Base-by-base conservation (phyloP, 2,113 vertebrate species). In the Bungarus multicinctus region DNA sequence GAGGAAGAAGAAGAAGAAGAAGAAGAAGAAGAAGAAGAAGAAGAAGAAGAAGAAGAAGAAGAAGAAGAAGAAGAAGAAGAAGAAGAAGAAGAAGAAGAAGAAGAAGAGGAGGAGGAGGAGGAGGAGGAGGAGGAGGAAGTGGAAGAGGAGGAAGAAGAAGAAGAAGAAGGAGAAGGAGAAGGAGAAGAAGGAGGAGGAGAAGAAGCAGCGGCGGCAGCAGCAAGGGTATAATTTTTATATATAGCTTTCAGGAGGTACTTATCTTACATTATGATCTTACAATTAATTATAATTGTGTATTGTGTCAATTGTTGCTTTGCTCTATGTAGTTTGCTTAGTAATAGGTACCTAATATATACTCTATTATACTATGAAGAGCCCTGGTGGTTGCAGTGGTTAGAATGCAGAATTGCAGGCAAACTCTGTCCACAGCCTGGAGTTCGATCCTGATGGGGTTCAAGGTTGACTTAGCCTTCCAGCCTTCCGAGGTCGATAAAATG, bases 1-100 rank as follows among this genome's bases (percentile, higher is more conserved):
- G 45, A 4, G 45, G 45, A 47, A 47, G 47, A 47, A 5, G 47
- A 47, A 1, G 47, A 47, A 5, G 47, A 47, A 1, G 47, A 8
- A 5, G 47, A 8, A 1, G 47, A 47, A 0, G 47, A 47, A 1
- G 47, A 47, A 8, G 47, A 50, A 0, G 47, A 50, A 1, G 47
- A 50, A 1, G 47, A 9, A 1, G 7, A 50, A 1, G 47, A 9
- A 0, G 47, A 50, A 1, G 47, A 7, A 7, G 6, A 7, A 1
- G 47, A 7, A 8, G 47, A 47, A 1, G 47, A 47, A 47, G 47
- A 47, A 7, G 45, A 47, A 47, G 45, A 47, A 47, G 45, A 47
- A 47, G 45, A 47, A 7, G 45, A 47, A 47, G 45, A 47, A 7
- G 45, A 47, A 47, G 47, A 47, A 47, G 43, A 45, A 45, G n/a